phyloP scores from a whole-genome alignment of 2,113 vertebrate genomes.

The Tyrannus savana region DNA sequence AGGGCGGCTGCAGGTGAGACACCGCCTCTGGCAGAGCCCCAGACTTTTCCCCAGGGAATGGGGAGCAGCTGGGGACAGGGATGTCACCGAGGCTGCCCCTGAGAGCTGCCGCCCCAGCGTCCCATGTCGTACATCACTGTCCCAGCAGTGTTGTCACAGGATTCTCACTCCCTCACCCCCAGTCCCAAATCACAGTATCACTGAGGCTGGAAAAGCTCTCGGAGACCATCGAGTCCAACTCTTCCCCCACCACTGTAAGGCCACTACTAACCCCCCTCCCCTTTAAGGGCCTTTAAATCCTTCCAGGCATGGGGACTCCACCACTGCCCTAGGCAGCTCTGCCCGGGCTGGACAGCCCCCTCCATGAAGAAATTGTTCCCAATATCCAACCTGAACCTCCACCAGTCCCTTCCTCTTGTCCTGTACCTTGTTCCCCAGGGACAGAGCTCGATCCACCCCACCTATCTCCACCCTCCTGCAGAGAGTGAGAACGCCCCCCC shows the following conservation, averaged over 20 bases:
- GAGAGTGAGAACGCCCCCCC: not conserved
- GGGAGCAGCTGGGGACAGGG: not conserved
- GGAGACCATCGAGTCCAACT: not conserved
- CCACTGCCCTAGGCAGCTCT: not conserved
- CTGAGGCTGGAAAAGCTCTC: not conserved
- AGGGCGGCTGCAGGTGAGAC: accelerated
- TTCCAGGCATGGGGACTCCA: too few species aligned
- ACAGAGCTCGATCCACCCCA: not conserved
- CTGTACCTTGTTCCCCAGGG: not conserved
- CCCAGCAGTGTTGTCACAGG: not conserved
- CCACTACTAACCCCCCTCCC: not conserved
- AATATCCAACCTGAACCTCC: not conserved
- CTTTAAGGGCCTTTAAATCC: not conserved
- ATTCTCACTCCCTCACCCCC: not conserved
- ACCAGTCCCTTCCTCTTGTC: not conserved
- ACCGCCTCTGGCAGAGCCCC: not conserved
- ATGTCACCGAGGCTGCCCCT: not conserved
- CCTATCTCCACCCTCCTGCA: not conserved
- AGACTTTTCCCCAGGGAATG: not conserved
- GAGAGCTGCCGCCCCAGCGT: not conserved
- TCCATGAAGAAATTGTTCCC: not conserved
- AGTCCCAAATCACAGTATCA: not conserved
- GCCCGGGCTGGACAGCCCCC: not conserved
- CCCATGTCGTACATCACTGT: accelerated
- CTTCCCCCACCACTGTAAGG: not conserved